These are phyloP conservation scores for Labroides dimidiatus DNA, from an alignment of 2,797 vertebrate species.

Conservation along the genomic window DNA sequence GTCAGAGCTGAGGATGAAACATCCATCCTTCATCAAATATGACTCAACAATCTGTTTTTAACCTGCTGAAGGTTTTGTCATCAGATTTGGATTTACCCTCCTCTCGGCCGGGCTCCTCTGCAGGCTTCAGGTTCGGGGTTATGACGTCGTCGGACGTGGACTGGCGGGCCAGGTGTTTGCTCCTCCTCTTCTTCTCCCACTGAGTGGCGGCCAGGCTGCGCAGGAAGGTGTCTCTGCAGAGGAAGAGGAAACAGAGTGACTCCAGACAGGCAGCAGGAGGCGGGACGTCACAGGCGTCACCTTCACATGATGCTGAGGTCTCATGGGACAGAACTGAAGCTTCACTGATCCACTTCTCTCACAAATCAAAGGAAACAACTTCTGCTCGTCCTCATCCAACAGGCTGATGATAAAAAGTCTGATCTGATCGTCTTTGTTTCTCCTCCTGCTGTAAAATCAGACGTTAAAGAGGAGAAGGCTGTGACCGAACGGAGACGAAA, in stretches of 20 bases:
- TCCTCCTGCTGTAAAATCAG: too few relatives aligned
- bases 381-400: too few relatives aligned
- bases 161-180: slow-evolving; percentile 24
- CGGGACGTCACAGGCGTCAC: neutral
- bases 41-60: too few relatives aligned
- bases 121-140: neutral
- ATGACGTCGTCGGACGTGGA: slow-evolving; percentile 42
- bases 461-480: too few relatives aligned
- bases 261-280: too few relatives aligned
- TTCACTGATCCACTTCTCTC: neutral
- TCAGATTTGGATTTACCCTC: slow-evolving; percentile 16
- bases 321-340: too few relatives aligned
- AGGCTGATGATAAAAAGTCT: too few relatives aligned
- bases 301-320: neutral
- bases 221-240: slow-evolving; percentile 90
- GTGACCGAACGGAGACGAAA: too few relatives aligned
- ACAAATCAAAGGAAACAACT: too few relatives aligned
- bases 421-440: too few relatives aligned
- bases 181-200: slow-evolving; percentile 85
- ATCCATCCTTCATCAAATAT: too few relatives aligned
- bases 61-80: too few relatives aligned
- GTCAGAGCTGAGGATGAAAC: slow-evolving; percentile 29
- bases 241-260: neutral
- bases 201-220: slow-evolving; percentile 89
- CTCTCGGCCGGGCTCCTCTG: neutral